Evolutionary conservation across 1,140 invertebrate species (phyloP).

Genomic region (Ceratosolen solmsi): DNA sequence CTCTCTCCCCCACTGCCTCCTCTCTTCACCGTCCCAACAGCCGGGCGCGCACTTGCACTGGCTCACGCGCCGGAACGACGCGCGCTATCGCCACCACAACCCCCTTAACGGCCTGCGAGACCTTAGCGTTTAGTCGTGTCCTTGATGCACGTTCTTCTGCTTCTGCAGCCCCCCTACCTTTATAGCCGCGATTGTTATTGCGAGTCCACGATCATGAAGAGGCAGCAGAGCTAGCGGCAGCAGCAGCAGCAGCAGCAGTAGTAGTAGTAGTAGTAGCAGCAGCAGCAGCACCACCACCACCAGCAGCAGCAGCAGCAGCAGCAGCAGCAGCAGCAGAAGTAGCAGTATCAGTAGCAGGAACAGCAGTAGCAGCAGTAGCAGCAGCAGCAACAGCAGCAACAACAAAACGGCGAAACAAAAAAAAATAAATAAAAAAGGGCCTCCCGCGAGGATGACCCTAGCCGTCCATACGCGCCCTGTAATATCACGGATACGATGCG

Average conservation of each 20-base stretch:
- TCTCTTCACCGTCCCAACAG: neutral
- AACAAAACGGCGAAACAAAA: neutral
- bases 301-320: no score
- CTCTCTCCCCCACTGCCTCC: neutral
- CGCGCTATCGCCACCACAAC: neutral
- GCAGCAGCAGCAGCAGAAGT: neutral
- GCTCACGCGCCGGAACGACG: conserved; percentile 5
- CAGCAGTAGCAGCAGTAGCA: neutral
- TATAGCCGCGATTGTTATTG: neutral
- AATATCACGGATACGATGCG: conserved; percentile 9
- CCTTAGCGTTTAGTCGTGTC: neutral
- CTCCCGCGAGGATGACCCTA: neutral
- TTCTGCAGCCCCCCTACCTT: neutral
- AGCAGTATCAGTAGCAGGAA: no score
- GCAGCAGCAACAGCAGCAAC: neutral
- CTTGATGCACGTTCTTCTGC: neutral
- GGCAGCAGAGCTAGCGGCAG: no score
- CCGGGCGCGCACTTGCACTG: conserved; percentile 13
- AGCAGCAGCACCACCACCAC: neutral
- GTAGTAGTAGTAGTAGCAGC: neutral
- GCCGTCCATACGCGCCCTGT: neutral
- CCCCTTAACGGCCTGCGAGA: neutral
- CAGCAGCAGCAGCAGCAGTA: neutral
- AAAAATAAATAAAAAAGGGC: conserved; percentile 5
- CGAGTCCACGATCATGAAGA: neutral